Evolutionary conservation across 2,113 vertebrate genomes (phyloP).

Genomic region (Canis aureus): DNA sequence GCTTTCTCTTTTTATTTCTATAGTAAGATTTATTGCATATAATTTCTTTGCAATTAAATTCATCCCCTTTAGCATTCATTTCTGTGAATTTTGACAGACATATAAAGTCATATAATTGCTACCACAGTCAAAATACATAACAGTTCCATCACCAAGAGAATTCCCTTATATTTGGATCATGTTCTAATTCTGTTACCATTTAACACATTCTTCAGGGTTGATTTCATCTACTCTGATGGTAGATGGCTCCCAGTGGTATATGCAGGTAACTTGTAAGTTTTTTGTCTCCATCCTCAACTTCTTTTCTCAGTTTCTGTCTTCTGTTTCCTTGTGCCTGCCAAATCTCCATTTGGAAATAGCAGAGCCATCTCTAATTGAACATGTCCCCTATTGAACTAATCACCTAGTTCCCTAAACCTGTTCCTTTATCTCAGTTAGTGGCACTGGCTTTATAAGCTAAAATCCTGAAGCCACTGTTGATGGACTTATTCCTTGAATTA

Average conservation of each 20-base stretch:
- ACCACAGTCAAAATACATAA: background rate
- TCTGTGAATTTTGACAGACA: slow-evolving; percentile 18
- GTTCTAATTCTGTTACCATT: background rate
- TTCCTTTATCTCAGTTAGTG: background rate
- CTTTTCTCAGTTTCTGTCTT: background rate
- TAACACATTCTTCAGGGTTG: background rate
- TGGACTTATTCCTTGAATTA: background rate
- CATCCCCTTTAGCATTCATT: background rate
- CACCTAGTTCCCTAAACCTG: background rate
- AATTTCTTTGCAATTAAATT: slow-evolving; percentile 43
- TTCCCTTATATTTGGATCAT: background rate
- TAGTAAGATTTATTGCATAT: background rate
- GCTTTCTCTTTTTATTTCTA: background rate
- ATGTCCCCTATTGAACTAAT: background rate
- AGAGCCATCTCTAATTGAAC: background rate
- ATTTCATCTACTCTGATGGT: background rate
- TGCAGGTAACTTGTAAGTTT: background rate
- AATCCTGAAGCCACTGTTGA: background rate
- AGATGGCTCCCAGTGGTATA: background rate
- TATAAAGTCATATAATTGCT: background rate
- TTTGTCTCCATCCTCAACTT: background rate
- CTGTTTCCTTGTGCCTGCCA: background rate
- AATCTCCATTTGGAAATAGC: background rate
- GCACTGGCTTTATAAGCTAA: background rate
- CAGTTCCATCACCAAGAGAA: background rate